phyloP scores from a whole-genome alignment of 1,140 invertebrate genomes.

The Sminthurides bifidus region DNA sequence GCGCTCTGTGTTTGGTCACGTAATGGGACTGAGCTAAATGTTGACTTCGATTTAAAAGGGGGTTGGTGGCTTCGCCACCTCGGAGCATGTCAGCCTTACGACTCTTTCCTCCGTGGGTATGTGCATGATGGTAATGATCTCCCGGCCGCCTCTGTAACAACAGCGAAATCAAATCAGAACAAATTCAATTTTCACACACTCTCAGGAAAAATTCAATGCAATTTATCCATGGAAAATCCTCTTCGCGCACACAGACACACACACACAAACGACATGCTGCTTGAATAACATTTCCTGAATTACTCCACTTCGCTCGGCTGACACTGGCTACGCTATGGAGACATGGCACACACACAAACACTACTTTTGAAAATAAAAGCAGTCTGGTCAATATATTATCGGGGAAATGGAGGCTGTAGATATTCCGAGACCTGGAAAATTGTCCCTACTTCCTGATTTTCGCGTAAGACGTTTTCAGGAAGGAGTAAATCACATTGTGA shows the following conservation, averaged over 20 bases:
- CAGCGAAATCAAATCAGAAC: constrained; percentile 3
- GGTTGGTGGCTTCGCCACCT: constrained; percentile 26
- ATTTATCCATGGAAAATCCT: not conserved
- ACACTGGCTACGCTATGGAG: no score
- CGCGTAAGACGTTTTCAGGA: no score
- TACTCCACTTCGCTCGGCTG: no score
- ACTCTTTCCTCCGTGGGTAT: constrained; percentile 19
- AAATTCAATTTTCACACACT: not conserved
- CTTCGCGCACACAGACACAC: not conserved
- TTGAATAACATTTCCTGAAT: no score
- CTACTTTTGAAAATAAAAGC: no score
- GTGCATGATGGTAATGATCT: constrained; percentile 27
- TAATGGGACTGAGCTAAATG: constrained; percentile 15
- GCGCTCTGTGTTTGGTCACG: constrained; percentile 21
- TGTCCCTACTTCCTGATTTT: no score
- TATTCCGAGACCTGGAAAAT: no score
- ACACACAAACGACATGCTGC: not conserved
- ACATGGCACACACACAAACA: no score
- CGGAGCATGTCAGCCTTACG: constrained; percentile 29
- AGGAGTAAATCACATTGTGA: no score
- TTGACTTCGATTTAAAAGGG: constrained; percentile 25
- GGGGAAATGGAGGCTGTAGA: no score
- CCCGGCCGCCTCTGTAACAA: constrained; percentile 15
- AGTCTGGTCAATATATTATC: no score
- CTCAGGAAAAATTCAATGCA: no score